Percentiles rank a stretch among this genome's conserved stretches.
These are phyloP conservation scores for Hiodon alosoides DNA, from an alignment of 2,113 vertebrate species.

Conservation along the genomic window DNA sequence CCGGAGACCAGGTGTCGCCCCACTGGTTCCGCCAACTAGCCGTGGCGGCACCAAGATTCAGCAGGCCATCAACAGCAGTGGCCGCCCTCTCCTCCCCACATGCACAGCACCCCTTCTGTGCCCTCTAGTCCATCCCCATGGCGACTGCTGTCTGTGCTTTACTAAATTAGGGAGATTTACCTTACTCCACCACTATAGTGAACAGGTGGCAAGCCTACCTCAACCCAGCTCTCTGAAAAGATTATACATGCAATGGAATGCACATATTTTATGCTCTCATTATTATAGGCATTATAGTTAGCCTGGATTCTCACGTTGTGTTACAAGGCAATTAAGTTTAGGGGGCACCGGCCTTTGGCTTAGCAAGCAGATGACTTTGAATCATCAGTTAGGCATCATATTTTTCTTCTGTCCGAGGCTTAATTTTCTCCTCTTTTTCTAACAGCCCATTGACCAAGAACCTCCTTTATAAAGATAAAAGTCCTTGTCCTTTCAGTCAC, in stretches of 20 bases:
- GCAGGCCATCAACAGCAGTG: background rate
- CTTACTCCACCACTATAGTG: slow-evolving; percentile 8
- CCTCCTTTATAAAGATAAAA: too few species aligned
- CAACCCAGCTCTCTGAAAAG: background rate
- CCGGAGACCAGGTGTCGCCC: slow-evolving; percentile 19
- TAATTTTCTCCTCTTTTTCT: too few species aligned
- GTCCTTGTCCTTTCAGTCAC: too few species aligned
- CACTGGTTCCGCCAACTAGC: slow-evolving; percentile 1
- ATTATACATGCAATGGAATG: slow-evolving; percentile 9
- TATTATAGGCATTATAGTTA: background rate
- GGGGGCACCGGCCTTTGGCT: background rate
- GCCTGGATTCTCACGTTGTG: background rate
- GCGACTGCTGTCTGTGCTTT: slow-evolving; percentile 20
- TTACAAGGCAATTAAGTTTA: slow-evolving; percentile 7
- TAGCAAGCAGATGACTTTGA: background rate
- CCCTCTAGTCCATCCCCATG: slow-evolving; percentile 21
- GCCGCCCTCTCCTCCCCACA: background rate
- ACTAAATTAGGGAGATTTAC: slow-evolving; percentile 26
- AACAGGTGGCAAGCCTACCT: slow-evolving; percentile 25
- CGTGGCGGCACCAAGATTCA: background rate
- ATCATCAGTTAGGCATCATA: too few species aligned
- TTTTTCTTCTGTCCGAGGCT: too few species aligned
- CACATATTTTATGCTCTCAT: background rate
- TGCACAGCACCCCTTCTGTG: background rate
- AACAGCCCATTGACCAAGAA: too few species aligned